Evolutionary conservation across 2,113 vertebrate species (phyloP).

Genomic region (Prietella phreatophila): DNA sequence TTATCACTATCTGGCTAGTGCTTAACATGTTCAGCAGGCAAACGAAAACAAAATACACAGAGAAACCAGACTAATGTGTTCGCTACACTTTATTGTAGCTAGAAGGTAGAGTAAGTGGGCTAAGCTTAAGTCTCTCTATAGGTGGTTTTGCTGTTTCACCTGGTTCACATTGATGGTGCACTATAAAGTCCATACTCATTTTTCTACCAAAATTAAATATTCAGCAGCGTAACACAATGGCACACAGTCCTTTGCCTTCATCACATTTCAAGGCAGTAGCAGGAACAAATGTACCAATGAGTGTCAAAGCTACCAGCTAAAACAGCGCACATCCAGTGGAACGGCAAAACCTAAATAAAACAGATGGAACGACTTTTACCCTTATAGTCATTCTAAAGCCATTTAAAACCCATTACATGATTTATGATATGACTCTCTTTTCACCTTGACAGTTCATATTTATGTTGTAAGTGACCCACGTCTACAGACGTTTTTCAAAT

Average conservation of each 20-base stretch:
- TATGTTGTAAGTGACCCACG: neutral
- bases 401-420: neutral
- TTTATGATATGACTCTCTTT: slow-evolving; percentile 9
- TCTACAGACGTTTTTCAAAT: slow-evolving; percentile 19
- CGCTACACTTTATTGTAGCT: neutral
- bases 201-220: neutral
- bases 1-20: neutral
- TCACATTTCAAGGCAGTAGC: neutral
- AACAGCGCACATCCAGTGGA: neutral
- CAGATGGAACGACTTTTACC: neutral
- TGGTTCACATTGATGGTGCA: neutral
- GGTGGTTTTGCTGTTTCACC: neutral
- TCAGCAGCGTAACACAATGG: neutral
- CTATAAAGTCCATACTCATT: neutral
- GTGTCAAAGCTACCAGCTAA: neutral
- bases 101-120: neutral
- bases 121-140: neutral
- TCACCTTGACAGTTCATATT: neutral
- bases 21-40: neutral
- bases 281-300: neutral
- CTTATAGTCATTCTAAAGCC: neutral
- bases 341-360: neutral
- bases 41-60: neutral
- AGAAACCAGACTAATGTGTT: neutral
- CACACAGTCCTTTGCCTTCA: neutral